Percentiles rank a stretch among this genome's conserved stretches.
Evolutionary conservation across 2,797 vertebrate genomes (phyloP).

Genomic region (Acanthiza pusilla): DNA sequence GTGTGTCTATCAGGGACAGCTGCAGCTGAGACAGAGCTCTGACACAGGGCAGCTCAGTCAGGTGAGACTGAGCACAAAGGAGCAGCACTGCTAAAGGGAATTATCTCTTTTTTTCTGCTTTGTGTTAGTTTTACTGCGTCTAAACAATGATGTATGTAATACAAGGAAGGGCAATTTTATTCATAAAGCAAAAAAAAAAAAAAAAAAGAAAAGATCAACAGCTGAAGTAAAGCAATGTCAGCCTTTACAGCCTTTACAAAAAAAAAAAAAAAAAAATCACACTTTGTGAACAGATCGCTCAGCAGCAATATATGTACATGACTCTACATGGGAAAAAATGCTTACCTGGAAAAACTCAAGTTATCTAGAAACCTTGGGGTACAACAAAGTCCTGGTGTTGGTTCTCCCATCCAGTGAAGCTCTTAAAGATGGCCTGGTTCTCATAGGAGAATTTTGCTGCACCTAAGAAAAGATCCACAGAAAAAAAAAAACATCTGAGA

Average conservation of each 20-base stretch:
- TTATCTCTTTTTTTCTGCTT: background rate
- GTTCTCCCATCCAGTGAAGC: background rate
- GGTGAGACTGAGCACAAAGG: background rate
- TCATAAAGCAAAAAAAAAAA: background rate
- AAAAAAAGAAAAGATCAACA: rapidly evolving
- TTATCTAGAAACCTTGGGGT: background rate
- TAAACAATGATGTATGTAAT: background rate
- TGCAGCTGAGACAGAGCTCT: background rate
- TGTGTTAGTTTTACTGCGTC: background rate
- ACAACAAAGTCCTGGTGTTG: background rate
- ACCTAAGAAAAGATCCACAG: background rate
- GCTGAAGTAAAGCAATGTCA: background rate
- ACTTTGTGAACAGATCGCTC: background rate
- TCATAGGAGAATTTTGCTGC: background rate
- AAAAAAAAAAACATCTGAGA: background rate
- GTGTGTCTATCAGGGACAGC: background rate
- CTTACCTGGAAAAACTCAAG: background rate
- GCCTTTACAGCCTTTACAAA: too few species aligned
- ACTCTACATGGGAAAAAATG: background rate
- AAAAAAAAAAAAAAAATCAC: background rate
- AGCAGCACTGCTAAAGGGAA: background rate
- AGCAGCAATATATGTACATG: background rate
- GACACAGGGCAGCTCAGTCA: background rate
- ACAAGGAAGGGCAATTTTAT: background rate
- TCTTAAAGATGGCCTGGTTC: background rate